Conservation (phyloP, 37 sponge, comb jelly and placozoan genomes). For the Beroe ovata region DNA sequence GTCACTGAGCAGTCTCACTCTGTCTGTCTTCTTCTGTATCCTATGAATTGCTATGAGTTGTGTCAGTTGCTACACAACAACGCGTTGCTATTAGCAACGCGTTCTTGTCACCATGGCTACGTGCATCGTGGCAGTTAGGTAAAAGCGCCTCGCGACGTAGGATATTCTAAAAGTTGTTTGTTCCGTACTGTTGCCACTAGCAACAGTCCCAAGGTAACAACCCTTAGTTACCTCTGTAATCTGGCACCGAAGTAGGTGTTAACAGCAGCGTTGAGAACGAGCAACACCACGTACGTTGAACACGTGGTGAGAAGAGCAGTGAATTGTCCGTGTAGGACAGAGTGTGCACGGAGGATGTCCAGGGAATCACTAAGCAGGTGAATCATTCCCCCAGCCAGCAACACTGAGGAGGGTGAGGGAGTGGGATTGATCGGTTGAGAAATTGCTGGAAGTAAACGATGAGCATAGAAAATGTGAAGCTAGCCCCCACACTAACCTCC, state of each 20-base stretch:
- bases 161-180: too few species aligned
- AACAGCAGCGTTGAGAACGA: slow-evolving; percentile 1
- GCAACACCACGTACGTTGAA: slow-evolving; percentile 11
- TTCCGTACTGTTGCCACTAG: too few species aligned
- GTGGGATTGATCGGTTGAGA: not conserved
- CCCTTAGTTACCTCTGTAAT: not conserved
- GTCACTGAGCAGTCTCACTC: not conserved
- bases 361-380: slow-evolving; percentile 53
- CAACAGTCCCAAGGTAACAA: too few species aligned
- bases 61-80: too few species aligned
- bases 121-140: too few species aligned
- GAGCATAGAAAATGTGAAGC: too few species aligned
- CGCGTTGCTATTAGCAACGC: too few species aligned
- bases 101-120: too few species aligned
- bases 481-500: too few species aligned
- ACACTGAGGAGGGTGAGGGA: slow-evolving; percentile 10
- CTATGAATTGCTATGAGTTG: too few species aligned
- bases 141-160: too few species aligned
- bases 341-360: slow-evolving; percentile 14
- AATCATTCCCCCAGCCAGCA: slow-evolving; percentile 39
- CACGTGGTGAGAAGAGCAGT: not conserved
- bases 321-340: not conserved
- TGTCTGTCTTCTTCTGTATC: slow-evolving; percentile 43
- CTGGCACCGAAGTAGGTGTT: slow-evolving; percentile 4
- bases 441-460: not conserved